These are phyloP conservation scores for Euglossa dilemma DNA, from an alignment of 1,140 invertebrate species.

Conservation along the genomic window DNA sequence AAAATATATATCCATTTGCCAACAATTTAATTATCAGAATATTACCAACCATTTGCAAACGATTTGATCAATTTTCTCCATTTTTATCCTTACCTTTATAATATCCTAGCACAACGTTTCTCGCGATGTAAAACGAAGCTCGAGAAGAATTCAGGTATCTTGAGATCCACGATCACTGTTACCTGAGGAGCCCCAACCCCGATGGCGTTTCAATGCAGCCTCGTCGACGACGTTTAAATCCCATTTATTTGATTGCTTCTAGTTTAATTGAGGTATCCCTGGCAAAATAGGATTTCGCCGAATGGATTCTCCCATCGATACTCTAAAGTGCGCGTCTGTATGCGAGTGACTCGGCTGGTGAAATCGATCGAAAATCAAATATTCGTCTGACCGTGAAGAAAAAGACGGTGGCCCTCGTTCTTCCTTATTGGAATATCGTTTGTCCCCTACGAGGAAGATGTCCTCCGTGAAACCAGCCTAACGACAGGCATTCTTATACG, in stretches of 20 bases:
- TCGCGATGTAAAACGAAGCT: not conserved
- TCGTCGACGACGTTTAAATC: constrained; percentile 66
- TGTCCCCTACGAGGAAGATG: not conserved
- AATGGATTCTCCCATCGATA: constrained; percentile 48
- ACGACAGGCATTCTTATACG: not conserved
- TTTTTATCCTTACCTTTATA: not conserved
- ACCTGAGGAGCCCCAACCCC: not conserved
- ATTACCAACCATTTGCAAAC: too few species aligned
- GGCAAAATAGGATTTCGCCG: constrained; percentile 54
- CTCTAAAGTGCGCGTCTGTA: constrained; percentile 52
- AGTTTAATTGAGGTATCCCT: constrained; percentile 65
- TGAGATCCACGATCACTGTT: not conserved
- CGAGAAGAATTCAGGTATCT: not conserved
- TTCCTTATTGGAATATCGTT: not conserved
- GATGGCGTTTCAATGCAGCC: constrained; percentile 18
- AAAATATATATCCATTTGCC: too few species aligned
- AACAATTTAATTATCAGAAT: too few species aligned
- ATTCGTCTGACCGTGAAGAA: not conserved
- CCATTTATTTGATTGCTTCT: constrained; percentile 70
- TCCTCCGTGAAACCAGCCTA: not conserved
- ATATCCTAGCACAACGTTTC: not conserved
- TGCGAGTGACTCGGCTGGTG: constrained; percentile 43
- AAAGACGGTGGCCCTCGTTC: not conserved
- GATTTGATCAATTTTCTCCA: too few species aligned
- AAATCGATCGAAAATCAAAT: constrained; percentile 45